A percentile compares a stretch with the other conserved stretches of the same genome.
Evolutionary conservation across 2,113 vertebrate genomes (phyloP).

Genomic region (Polyodon spathula): DNA sequence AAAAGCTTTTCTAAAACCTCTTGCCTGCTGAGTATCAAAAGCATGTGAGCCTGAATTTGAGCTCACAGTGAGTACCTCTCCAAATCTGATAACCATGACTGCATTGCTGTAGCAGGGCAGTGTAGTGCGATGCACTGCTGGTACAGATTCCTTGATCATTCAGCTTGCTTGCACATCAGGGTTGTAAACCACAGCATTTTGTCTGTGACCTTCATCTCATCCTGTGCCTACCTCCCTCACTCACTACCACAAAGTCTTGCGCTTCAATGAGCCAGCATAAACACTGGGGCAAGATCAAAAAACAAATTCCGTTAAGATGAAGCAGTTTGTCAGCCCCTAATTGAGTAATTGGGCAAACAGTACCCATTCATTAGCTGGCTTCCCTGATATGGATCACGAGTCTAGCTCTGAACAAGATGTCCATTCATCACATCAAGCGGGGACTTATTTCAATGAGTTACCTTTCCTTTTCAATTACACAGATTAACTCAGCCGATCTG

Average conservation of each 20-base stretch:
- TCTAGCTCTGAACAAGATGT: constrained; percentile 14
- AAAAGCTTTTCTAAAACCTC: too few relatives aligned
- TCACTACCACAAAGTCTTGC: constrained; percentile 16
- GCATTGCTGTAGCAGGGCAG: too few relatives aligned
- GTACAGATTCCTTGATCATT: too few relatives aligned
- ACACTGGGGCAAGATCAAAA: constrained; percentile 4
- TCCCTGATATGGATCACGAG: neutral
- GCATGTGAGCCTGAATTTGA: too few relatives aligned
- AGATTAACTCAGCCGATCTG: neutral
- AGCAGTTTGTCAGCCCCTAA: constrained; percentile 54
- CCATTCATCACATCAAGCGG: constrained; percentile 47
- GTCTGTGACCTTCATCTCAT: constrained; percentile 20
- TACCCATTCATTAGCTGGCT: constrained; percentile 43
- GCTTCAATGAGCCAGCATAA: constrained; percentile 25
- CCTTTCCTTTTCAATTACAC: constrained; percentile 38
- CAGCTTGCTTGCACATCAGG: too few relatives aligned
- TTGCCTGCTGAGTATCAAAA: too few relatives aligned
- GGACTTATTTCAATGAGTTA: constrained; percentile 40
- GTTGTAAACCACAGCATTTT: too few relatives aligned
- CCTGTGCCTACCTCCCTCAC: constrained; percentile 2
- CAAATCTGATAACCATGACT: too few relatives aligned
- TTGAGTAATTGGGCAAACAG: constrained; percentile 55
- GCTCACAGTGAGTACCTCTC: too few relatives aligned
- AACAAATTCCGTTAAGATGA: constrained; percentile 24
- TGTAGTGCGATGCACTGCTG: too few relatives aligned